These are phyloP conservation scores for Hermaeophaga mercurialis DNA, from an alignment of 2,888 invertebrate genomes.

Conservation along the genomic window DNA sequence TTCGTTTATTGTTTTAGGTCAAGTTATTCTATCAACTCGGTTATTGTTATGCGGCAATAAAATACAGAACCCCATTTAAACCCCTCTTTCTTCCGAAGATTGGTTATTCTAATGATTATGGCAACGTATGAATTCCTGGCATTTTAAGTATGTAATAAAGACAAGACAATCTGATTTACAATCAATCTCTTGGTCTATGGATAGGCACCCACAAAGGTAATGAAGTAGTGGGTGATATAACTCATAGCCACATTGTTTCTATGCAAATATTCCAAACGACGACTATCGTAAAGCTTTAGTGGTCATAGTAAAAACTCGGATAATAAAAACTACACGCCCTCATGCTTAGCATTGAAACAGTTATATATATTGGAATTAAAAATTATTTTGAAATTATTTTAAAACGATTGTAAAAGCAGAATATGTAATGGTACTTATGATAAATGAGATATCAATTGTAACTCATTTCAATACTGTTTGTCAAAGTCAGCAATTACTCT, in stretches of 20 bases:
- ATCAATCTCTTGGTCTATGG: slow-evolving; percentile 23
- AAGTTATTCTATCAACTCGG: too few relatives aligned
- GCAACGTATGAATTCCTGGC: slow-evolving; percentile 11
- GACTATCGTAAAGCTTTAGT: slow-evolving; percentile 23
- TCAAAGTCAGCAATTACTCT: too few relatives aligned
- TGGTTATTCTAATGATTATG: slow-evolving; percentile 13
- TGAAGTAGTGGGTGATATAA: slow-evolving; percentile 28
- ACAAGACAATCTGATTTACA: slow-evolving; percentile 23
- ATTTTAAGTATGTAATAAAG: slow-evolving; percentile 14
- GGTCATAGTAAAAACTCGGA: slow-evolving; percentile 17
- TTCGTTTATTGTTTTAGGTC: too few relatives aligned
- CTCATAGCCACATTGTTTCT: slow-evolving; percentile 30
- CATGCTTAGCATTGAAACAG: too few relatives aligned
- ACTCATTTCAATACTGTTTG: too few relatives aligned
- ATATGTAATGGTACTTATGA: too few relatives aligned
- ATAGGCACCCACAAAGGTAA: slow-evolving; percentile 25
- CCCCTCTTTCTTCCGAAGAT: neutral
- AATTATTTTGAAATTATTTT: too few relatives aligned
- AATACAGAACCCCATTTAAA: neutral
- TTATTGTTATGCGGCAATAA: too few relatives aligned
- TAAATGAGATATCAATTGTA: too few relatives aligned
- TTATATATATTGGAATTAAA: too few relatives aligned
- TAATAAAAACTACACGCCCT: slow-evolving; percentile 23
- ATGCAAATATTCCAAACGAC: slow-evolving; percentile 28
- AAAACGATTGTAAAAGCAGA: too few relatives aligned